Conservation (phyloP, 2,113 vertebrate genomes). For the Antigone vipio region DNA sequence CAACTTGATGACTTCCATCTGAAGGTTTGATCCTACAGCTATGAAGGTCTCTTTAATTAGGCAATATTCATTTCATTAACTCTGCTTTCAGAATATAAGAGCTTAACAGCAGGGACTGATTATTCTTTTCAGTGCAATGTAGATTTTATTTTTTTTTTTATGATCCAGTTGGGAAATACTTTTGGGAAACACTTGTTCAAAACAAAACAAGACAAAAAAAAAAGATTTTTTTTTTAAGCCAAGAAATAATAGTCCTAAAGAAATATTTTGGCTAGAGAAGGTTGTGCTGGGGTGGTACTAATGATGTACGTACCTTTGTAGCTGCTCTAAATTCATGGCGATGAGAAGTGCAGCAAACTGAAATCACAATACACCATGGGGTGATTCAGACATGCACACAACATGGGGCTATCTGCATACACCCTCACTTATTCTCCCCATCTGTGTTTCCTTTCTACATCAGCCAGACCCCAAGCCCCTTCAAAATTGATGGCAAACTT, state of each 20-base stretch:
- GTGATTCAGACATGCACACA: not conserved
- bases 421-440: not conserved
- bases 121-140: constrained; percentile 42
- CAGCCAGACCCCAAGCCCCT: not conserved
- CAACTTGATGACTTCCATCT: constrained; percentile 21
- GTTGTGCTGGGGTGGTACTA: not conserved
- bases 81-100: constrained; percentile 40
- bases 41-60: constrained; percentile 45
- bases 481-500: not conserved
- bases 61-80: constrained; percentile 37
- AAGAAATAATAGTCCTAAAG: constrained; percentile 49
- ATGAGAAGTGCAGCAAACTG: not conserved
- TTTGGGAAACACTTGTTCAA: constrained; percentile 76
- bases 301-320: not conserved
- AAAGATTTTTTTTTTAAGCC: not conserved
- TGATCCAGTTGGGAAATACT: constrained; percentile 65
- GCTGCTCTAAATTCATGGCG: not conserved
- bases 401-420: not conserved
- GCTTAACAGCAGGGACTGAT: constrained; percentile 24
- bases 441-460: not conserved
- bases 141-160: not conserved
- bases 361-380: not conserved
- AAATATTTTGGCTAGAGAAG: constrained; percentile 34
- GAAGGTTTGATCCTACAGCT: constrained; percentile 5
- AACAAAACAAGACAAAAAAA: constrained; percentile 63